Base-by-base conservation (phyloP, 2,113 vertebrate genomes). In the Hassar affinis region DNA sequence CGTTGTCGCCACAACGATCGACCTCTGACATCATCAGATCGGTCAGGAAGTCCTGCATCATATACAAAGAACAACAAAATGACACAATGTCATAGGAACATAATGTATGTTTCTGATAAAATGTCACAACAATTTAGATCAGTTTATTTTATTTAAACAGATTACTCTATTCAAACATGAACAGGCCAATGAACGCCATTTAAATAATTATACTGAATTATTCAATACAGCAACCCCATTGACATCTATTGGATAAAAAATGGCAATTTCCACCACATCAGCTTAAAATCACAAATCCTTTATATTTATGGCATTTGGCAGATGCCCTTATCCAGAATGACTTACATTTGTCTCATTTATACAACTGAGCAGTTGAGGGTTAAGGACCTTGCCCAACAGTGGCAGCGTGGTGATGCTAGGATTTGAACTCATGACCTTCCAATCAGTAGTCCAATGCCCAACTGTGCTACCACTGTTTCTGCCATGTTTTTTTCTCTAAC, bases 21-120 rank as follows among this genome's bases (percentile, higher is more conserved):
- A 99, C 97, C 92, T 99, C 98, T 3, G 97, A 98, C 98, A 99
- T 98, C 97, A 99, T 98, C 89, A 99, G 93, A 89, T 99, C 98
- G 0, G 97, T 98, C 89, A 99, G 93, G 92, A 99, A 99, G 91
- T 99, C 98, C 98, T 99, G 91, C 1, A 72, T 72, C 20, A 57
- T 14, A 76, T 51, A 25, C 7, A 57, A 80, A 25, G 35, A 20
- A 52, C 6, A 33, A 33, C 5, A 25, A 56, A 52, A 57, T 17
- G 25, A 22, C 20, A 35, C 27, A 54, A n/a, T 56, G 15, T 33
- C 52, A 38, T 35, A 49, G 20, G 45, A 38, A 68, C 5, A n/a
- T 20, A 71, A 68, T 47, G 7, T 3, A 22, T 8, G 15, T 68
- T 66, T 25, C 22, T 47, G 1, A 49, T 47, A 51, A 74, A 27